Percentiles rank a stretch among this genome's conserved stretches.
Evolutionary conservation across 2,113 vertebrate species (phyloP).

Genomic region (Notothenia coriiceps): DNA sequence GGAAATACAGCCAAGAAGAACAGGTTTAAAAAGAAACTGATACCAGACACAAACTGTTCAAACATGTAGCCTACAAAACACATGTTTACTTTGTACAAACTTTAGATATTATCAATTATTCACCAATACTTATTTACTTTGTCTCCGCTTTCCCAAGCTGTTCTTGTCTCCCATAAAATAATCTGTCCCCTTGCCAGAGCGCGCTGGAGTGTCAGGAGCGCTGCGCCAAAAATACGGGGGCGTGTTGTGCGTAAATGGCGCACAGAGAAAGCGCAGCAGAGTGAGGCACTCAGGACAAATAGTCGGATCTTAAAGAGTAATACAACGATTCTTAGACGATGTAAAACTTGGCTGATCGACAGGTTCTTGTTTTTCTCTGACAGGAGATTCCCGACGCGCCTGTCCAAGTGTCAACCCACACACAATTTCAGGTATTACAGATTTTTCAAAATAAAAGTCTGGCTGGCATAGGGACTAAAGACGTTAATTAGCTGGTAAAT

Average conservation of each 20-base stretch:
- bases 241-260: conserved; percentile 49
- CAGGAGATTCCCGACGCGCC: conserved; percentile 70
- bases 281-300: neutral
- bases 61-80: neutral
- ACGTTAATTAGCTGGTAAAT: too few relatives aligned
- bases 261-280: neutral
- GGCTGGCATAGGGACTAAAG: too few relatives aligned
- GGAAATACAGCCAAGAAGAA: neutral
- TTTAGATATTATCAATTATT: neutral
- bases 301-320: neutral
- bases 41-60: neutral
- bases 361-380: conserved; percentile 63
- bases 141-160: neutral
- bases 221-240: conserved; percentile 43
- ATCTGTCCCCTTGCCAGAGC: neutral
- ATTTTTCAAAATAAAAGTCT: conserved; percentile 48
- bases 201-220: conserved; percentile 45
- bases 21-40: neutral
- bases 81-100: neutral
- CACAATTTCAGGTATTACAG: accelerated
- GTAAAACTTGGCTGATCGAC: conserved; percentile 69
- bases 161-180: neutral
- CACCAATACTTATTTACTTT: neutral
- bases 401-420: conserved; percentile 40
- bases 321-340: conserved; percentile 3